phyloP scores from a whole-genome alignment of 2,888 invertebrate species.

The Meteorus colon region DNA sequence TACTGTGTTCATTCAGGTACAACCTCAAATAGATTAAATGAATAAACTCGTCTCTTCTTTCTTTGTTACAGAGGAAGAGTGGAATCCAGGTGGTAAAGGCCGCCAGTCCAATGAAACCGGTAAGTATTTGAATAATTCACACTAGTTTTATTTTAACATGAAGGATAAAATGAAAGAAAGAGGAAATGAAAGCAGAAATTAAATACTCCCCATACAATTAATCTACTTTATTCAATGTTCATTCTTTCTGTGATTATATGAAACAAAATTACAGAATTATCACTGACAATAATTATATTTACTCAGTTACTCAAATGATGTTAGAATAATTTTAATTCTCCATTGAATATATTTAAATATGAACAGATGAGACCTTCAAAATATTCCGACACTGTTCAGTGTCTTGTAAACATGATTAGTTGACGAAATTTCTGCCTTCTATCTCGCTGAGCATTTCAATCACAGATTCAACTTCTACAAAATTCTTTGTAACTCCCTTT shows the following conservation, averaged over 20 bases:
- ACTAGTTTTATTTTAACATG: background rate
- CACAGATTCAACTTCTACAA: too few species aligned
- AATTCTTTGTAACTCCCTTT: too few species aligned
- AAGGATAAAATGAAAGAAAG: slow-evolving; percentile 17
- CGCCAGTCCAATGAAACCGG: slow-evolving; percentile 70
- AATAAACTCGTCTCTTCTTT: slow-evolving; percentile 33
- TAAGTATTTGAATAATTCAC: slow-evolving; percentile 55
- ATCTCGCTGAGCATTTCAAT: too few species aligned
- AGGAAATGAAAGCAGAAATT: background rate
- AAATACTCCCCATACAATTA: background rate
- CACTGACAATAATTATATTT: too few species aligned
- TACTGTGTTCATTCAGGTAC: too few species aligned
- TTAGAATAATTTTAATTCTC: too few species aligned
- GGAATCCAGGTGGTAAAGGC: slow-evolving; percentile 78
- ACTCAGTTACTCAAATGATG: too few species aligned
- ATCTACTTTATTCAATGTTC: slow-evolving; percentile 2
- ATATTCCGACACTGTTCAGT: too few species aligned
- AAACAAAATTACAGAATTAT: background rate
- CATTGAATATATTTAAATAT: too few species aligned
- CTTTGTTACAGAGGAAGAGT: slow-evolving; percentile 77
- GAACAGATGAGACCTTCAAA: too few species aligned
- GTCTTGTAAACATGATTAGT: too few species aligned
- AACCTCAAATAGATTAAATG: background rate
- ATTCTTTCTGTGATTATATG: background rate
- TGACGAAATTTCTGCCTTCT: too few species aligned